Evolutionary conservation across 1,140 invertebrate genomes (phyloP), one percentile per base, ranked within the genome.

Genomic region (Mycetomoellerius zeteki): DNA sequence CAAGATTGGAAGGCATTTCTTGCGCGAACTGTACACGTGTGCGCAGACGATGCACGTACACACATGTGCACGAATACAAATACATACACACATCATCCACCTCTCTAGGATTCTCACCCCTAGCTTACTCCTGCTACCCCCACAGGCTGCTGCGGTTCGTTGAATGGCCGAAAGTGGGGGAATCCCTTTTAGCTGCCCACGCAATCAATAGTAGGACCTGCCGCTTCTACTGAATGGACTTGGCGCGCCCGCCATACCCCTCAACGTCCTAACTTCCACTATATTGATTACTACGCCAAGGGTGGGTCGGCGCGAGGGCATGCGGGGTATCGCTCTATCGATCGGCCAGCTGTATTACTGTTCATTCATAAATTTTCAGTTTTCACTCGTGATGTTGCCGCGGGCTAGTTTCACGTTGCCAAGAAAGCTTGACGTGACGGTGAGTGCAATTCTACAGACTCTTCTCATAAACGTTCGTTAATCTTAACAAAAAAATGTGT

Each of bases 361-460:
- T 91, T 89, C 89, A 91, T 91, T 91, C 89, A 91, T 89, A 91
- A 90, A 91, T 91, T 85, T 90, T 87, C 64, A 62, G 54, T 88
- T 86, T 81, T 81, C 78, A 71, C 65, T 81, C 65, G 52, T 58
- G 30, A 81, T 81, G 65, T 58, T 71, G 50, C 65, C 21, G 64
- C 64, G 30, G 14, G 1, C 33, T 71, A 37, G 21, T 19, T 43
- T 56, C 33, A 27, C 64, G n/a, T 33, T 54, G n/a, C 16, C 47
- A 16, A 71, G 50, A 2, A 71, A 37, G 12, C 77, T 56, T 30
- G 5, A 58, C n/a, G 3, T 21, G 12, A n/a, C 27, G 47, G n/a
- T 27, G 27, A 47, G 24, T 50, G n/a, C 4, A 30, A 47, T 19
- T 43, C 14, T n/a, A 50, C 19, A 27, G 5, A 77, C 0, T n/a